Percentiles rank a stretch among this genome's conserved stretches.
These are phyloP conservation scores for Hypomecis punctinalis DNA, from an alignment of 2,888 invertebrate species.

Conservation along the genomic window DNA sequence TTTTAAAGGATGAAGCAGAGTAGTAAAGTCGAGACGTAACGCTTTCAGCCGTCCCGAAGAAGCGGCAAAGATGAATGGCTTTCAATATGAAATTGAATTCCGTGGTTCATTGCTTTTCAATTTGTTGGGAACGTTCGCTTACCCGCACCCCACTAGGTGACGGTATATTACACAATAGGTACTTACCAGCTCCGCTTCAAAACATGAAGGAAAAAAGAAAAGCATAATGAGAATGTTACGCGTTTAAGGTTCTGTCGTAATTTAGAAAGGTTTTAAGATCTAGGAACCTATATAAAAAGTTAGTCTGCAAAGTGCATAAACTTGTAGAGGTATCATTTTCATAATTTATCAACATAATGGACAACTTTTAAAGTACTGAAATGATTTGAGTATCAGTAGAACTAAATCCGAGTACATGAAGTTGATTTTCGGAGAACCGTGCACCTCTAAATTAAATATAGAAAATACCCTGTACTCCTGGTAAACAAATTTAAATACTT, in stretches of 20 bases:
- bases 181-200: constrained; percentile 50
- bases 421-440: too few relatives aligned
- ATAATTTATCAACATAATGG: too few relatives aligned
- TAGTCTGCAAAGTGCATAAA: too few relatives aligned
- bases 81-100: constrained; percentile 89
- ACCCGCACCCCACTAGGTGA: constrained; percentile 70
- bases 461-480: too few relatives aligned
- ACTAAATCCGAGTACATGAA: too few relatives aligned
- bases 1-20: constrained; percentile 71
- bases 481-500: too few relatives aligned
- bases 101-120: constrained; percentile 88
- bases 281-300: too few relatives aligned
- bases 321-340: too few relatives aligned
- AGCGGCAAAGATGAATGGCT: constrained; percentile 85
- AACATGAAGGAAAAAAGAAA: constrained; percentile 37
- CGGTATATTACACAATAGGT: constrained; percentile 64
- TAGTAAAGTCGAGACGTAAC: constrained; percentile 80
- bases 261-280: too few relatives aligned
- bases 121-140: constrained; percentile 83
- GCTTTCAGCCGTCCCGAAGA: constrained; percentile 78
- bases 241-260: background rate
- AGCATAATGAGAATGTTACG: background rate
- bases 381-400: too few relatives aligned
- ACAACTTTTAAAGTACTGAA: too few relatives aligned
- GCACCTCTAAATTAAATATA: too few relatives aligned